phyloP scores from a whole-genome alignment of 2,113 vertebrate species.

The Ascaphus truei region DNA sequence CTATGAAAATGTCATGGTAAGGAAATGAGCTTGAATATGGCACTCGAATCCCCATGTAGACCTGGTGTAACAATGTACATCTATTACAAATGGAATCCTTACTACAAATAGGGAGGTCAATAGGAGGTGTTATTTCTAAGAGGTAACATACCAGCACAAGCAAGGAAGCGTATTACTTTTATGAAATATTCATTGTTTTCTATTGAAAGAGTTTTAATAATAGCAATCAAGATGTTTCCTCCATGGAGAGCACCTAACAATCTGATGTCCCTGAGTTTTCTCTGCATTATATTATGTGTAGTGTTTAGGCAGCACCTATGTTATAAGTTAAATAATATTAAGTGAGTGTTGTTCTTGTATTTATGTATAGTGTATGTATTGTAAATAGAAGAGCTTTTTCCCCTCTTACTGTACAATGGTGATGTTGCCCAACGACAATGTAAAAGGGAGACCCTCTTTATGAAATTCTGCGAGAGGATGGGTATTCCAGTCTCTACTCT shows the following conservation, averaged over 20 bases:
- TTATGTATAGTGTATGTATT: conserved; percentile 99
- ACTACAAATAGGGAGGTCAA: conserved; percentile 29
- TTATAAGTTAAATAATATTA: conserved; percentile 96
- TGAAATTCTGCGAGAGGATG: conserved; percentile 82
- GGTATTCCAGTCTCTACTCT: conserved; percentile 83
- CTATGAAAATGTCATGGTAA: too few relatives aligned
- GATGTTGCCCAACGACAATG: conserved; percentile 82
- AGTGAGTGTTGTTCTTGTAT: conserved; percentile 98
- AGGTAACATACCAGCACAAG: conserved; percentile 51
- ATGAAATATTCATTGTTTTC: conserved; percentile 56
- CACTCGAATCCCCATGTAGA: too few relatives aligned
- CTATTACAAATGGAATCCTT: background rate
- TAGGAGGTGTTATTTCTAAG: conserved; percentile 43
- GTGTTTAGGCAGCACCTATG: conserved; percentile 86
- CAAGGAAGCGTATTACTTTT: conserved; percentile 50
- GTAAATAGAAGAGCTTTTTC: conserved; percentile 98
- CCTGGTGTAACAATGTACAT: background rate
- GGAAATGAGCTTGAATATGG: too few relatives aligned
- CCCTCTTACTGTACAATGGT: conserved; percentile 88
- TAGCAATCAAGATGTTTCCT: conserved; percentile 58
- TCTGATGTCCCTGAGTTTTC: conserved; percentile 81
- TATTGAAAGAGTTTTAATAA: conserved; percentile 60
- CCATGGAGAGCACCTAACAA: conserved; percentile 58
- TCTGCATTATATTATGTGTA: conserved; percentile 84
- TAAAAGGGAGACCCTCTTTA: conserved; percentile 86